These are phyloP conservation scores for Nymphalis urticae DNA, from an alignment of 2,888 invertebrate species.

Conservation along the genomic window DNA sequence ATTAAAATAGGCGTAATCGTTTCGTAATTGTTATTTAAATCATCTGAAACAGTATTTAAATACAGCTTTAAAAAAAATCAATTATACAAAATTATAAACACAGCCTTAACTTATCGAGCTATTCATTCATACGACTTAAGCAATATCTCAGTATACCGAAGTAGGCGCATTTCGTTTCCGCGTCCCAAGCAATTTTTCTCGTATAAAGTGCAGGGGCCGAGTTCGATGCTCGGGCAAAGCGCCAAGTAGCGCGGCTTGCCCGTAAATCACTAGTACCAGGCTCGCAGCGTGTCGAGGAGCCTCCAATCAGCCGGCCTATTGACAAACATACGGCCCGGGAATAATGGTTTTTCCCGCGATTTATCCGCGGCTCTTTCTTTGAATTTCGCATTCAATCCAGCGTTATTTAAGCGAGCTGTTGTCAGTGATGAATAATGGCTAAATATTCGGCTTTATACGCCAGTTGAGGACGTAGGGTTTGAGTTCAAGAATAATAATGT, in stretches of 20 bases:
- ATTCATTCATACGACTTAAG: slow-evolving; percentile 17
- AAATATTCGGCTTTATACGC: slow-evolving; percentile 34
- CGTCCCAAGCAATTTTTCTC: slow-evolving; percentile 64
- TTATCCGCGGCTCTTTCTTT: slow-evolving; percentile 56
- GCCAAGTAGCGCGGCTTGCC: slow-evolving; percentile 69
- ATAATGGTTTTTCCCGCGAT: slow-evolving; percentile 70
- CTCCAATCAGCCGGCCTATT: slow-evolving; percentile 75
- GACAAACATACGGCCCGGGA: slow-evolving; percentile 74
- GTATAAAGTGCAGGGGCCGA: slow-evolving; percentile 59
- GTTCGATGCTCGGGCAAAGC: slow-evolving; percentile 68
- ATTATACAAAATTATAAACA: neutral
- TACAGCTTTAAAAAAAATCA: neutral
- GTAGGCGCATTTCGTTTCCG: slow-evolving; percentile 46
- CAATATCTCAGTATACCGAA: slow-evolving; percentile 38
- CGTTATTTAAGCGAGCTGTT: slow-evolving; percentile 47
- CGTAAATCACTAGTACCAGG: slow-evolving; percentile 68
- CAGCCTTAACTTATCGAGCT: neutral
- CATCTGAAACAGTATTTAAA: neutral
- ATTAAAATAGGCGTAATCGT: too few relatives aligned
- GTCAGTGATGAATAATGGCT: slow-evolving; percentile 41
- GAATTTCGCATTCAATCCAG: slow-evolving; percentile 51
- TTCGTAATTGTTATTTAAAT: neutral
- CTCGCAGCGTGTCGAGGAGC: slow-evolving; percentile 64
- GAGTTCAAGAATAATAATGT: slow-evolving; percentile 5
- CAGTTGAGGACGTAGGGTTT: slow-evolving; percentile 18